Evolutionary conservation across 2,888 invertebrate species (phyloP), one percentile per base, ranked within the genome.

Genomic region (Zygaena filipendulae): DNA sequence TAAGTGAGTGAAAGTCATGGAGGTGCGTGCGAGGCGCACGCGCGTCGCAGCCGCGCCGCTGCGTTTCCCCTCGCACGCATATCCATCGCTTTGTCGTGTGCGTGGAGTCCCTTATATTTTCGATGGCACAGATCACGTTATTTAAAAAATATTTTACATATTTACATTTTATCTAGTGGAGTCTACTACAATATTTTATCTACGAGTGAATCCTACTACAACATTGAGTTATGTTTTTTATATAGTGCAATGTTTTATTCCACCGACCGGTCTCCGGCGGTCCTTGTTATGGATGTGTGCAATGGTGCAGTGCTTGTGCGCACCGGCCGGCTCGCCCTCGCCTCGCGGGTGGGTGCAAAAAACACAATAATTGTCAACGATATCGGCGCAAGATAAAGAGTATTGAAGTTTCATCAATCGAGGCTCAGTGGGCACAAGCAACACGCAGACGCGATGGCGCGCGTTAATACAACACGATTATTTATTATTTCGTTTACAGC

Each of bases 111-210:
- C 67, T 74, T 64, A 71, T 68, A 70, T 72, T 72, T 75, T 77
- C 72, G 64, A 74, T 61, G 71, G 67, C 70, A 71, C 75, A 71
- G 69, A 74, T 62, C 70, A 70, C 69, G 74, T 75, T 74, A 77
- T 69, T 72, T 69, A 67, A 64, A n/a, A n/a, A 68, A 67, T 71
- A 75, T 74, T 75, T 75, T 72, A 75, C 75, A 75, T 74, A 72
- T 77, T 74, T 75, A 77, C 74, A 79, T 75, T 74, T 75, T 79
- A 79, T 77, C 75, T 72, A 71, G 62, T 60, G 77, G 75, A 74
- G 75, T 74, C 67, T 77, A 77, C 64, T 74, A 79, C 75, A 74
- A 71, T 71, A 77, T 72, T 75, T 72, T 70, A 77, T 70, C 69
- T 66, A 70, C 61, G 77, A 80, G 81, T 70, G 75, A 56, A 62